Evolutionary conservation across 2,888 invertebrate genomes (phyloP), one percentile per base, ranked within the genome.

Genomic region (Gryllus longicercus): DNA sequence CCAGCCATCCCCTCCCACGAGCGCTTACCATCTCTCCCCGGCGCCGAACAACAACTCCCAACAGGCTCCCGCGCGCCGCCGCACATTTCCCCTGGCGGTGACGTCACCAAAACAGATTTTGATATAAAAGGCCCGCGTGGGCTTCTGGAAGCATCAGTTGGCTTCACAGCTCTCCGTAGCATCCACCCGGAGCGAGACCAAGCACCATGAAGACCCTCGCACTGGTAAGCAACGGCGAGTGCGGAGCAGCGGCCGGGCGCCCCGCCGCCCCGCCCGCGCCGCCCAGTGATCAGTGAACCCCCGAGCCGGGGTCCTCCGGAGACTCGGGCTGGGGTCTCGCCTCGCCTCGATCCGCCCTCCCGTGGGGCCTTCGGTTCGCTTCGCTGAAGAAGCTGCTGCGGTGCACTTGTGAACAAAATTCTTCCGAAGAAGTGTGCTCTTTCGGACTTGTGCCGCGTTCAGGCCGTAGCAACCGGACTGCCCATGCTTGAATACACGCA

Each of bases 191-290:
- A 80, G 79, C 75, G 78, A 79, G 76, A 75, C 77, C 80, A 82
- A 51, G 77, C 81, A 79, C 75, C 81, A 83, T 83, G 83, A 83
- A 82, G 81, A 80, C 81, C 74, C 81, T 83, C 80, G 82, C 83
- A 81, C 81, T 83, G 83, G 83, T 83, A 83, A 83, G 83, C 51
- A 81, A 23, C 76, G 16, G 23, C 14, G 25, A 25, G 76, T 76
- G 76, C 38, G 8, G 16, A 63, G 63, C 63, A 18, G 16, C n/a
- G 11, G 63, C 14, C 1, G 63, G 63, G n/a, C 63, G 21, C 1
- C 21, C 21, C 21, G 21, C 21, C 21, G 21, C 21, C 1, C n/a
- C 14, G n/a, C 14, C 63, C 51, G 23, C 8, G 78, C 11, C 63
- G n/a, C 50, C 38, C 18, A 50, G 78, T 51, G 63, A 25, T 51